A percentile compares a stretch with the other conserved stretches of the same genome.
These are phyloP conservation scores for Anabacerthia variegaticeps DNA, from an alignment of 2,797 vertebrate genomes.

Conservation along the genomic window DNA sequence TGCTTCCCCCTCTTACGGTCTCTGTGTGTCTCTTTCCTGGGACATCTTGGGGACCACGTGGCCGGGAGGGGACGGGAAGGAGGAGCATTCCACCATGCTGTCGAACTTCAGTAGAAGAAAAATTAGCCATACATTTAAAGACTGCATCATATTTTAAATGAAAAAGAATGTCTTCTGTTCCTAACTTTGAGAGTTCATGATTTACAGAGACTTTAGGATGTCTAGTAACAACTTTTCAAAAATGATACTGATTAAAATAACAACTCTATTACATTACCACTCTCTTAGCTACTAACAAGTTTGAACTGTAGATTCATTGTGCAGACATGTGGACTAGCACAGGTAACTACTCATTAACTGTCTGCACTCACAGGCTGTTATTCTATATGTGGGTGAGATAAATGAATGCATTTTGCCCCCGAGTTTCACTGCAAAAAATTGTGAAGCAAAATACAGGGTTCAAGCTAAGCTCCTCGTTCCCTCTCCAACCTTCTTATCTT, in stretches of 20 bases:
- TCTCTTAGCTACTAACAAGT: not conserved
- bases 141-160: not conserved
- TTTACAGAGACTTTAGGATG: not conserved
- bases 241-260: not conserved
- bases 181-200: not conserved
- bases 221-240: not conserved
- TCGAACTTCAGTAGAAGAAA: not conserved
- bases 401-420: not conserved
- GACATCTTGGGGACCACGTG: no score
- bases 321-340: not conserved
- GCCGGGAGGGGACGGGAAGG: no score
- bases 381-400: not conserved
- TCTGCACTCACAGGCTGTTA: not conserved
- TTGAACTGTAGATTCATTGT: not conserved
- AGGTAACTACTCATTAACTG: not conserved
- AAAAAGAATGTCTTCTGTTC: not conserved
- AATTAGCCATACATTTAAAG: not conserved
- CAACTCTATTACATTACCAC: not conserved
- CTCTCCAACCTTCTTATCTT: not conserved
- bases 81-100: no score
- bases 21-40: no score
- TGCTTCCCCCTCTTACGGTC: no score
- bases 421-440: not conserved
- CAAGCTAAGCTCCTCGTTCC: not conserved
- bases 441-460: not conserved